Percentiles rank a stretch among this genome's conserved stretches.
phyloP scores from a whole-genome alignment of 2,888 invertebrate species.

The Rhaphigaster nebulosa region DNA sequence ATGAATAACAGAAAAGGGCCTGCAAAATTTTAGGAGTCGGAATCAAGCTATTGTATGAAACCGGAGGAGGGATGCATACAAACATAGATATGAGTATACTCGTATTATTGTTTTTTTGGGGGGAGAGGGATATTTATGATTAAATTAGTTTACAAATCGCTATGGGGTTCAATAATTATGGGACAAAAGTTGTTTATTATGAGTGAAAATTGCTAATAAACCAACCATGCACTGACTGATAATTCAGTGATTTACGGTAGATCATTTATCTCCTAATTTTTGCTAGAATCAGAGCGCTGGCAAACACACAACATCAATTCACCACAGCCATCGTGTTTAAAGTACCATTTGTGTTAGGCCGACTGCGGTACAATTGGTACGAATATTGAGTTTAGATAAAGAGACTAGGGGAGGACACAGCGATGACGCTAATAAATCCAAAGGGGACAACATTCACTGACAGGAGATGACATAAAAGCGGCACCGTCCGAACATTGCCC shows the following conservation, averaged over 20 bases:
- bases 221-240: background rate
- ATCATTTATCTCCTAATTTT: background rate
- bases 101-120: too few relatives aligned
- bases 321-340: slow-evolving; percentile 32
- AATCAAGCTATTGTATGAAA: too few relatives aligned
- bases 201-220: background rate
- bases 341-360: background rate
- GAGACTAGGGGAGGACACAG: slow-evolving; percentile 6
- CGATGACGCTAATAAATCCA: slow-evolving; percentile 42
- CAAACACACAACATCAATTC: slow-evolving; percentile 23
- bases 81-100: too few relatives aligned
- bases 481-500: background rate
- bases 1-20: too few relatives aligned
- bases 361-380: slow-evolving; percentile 9
- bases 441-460: slow-evolving; percentile 2
- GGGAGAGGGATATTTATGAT: too few relatives aligned
- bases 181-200: background rate
- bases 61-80: too few relatives aligned
- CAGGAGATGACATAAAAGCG: slow-evolving; percentile 32
- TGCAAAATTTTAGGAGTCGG: too few relatives aligned
- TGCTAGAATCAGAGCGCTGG: background rate
- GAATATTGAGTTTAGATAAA: slow-evolving; percentile 18
- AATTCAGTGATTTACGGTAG: background rate
- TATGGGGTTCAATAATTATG: background rate
- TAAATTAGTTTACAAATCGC: background rate